Evolutionary conservation across 2,888 invertebrate species (phyloP), one percentile per base, ranked within the genome.

Genomic region (Drosophila formosana): DNA sequence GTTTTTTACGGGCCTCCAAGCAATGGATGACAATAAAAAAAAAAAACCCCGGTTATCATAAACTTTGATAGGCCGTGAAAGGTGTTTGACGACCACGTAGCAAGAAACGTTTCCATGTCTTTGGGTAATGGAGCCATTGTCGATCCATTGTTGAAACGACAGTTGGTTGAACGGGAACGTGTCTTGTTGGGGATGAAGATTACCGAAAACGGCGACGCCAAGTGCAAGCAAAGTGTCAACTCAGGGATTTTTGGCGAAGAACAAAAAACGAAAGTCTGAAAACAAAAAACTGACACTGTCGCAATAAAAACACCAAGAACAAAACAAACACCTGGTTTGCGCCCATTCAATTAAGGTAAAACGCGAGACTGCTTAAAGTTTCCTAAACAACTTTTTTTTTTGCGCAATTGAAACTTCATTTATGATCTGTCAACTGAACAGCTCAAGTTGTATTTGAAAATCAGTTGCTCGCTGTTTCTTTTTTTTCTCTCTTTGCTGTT

Each of bases 171-270:
- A 46, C 32, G 34, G 58, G 68, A 75, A 67, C 75, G 63, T 67
- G 75, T 75, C 47, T 57, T 26, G 55, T 13, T 39, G 25, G 74
- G 62, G 69, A 72, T 78, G 57, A 41, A 63, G 66, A 82, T 69
- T 76, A 72, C 75, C 62, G 45, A 76, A 75, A 60, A 45, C 69
- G 65, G 43, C 50, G 49, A 55, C 30, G 53, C 34, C 57, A 56
- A 66, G 61, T 75, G 58, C 18, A 30, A 32, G 11, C 47, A 73
- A 82, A 83, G 79, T 83, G 85, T 79, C 82, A 72, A 84, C 60
- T 72, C 57, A 77, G 77, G 62, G 66, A 32, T 72, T 74, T 82
- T 65, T 69, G 56, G 61, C 49, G 72, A 81, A 81, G 32, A 49
- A 8, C 9, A 28, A 57, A 60, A 51, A 26, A 51, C 46, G 56